These are phyloP conservation scores for Crambe crambe DNA, from an alignment of 37 sponge, comb jelly and placozoan species.

Conservation along the genomic window DNA sequence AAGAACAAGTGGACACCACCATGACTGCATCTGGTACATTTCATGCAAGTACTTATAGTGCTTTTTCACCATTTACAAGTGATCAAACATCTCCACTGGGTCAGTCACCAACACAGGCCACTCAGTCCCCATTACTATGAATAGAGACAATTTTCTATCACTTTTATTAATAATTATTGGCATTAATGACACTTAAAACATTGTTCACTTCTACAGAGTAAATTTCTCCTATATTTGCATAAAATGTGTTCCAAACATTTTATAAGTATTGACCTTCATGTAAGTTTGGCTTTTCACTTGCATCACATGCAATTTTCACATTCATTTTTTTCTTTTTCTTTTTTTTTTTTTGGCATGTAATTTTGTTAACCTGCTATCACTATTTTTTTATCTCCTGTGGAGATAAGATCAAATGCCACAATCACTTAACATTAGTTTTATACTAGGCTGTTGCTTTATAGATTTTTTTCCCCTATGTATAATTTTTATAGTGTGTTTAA, in stretches of 20 bases:
- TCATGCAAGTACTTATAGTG: slow-evolving; percentile 15
- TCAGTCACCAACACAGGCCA: slow-evolving; percentile 7
- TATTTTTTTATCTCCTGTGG: background rate
- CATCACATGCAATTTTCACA: background rate
- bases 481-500: background rate
- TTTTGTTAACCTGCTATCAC: background rate
- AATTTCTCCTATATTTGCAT: background rate
- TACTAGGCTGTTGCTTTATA: background rate
- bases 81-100: background rate
- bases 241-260: background rate
- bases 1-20: background rate
- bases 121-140: slow-evolving; percentile 21
- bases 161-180: background rate
- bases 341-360: background rate
- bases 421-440: background rate
- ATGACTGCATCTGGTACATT: slow-evolving; percentile 1
- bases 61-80: slow-evolving; percentile 33
- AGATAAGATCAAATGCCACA: background rate
- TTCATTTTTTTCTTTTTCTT: background rate
- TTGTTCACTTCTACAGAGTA: background rate
- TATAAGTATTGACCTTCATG: background rate
- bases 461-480: background rate
- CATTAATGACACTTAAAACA: background rate
- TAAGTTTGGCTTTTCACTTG: background rate
- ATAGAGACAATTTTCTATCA: no score